phyloP scores from a whole-genome alignment of 1,140 invertebrate genomes.

The Bombus pascuorum region DNA sequence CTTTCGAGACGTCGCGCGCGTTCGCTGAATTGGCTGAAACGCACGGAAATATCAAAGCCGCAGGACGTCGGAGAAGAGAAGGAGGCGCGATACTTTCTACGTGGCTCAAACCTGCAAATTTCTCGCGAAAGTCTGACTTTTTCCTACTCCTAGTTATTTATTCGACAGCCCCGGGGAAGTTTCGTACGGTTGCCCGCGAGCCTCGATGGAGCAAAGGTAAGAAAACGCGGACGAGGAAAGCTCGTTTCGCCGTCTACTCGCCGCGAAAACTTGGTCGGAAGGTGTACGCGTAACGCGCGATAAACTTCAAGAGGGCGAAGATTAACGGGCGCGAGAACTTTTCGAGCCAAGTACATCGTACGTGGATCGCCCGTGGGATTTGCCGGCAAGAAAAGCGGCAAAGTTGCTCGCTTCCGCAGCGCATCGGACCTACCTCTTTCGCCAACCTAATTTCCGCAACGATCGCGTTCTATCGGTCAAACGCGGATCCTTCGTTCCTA shows the following conservation, averaged over 20 bases:
- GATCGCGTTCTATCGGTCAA: not conserved
- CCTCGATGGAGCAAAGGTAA: conserved; percentile 26
- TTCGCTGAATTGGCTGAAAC: not conserved
- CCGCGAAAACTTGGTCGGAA: conserved; percentile 46
- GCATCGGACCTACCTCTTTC: not conserved
- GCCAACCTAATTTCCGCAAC: not conserved
- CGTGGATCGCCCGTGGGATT: conserved; percentile 11
- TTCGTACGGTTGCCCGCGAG: conserved; percentile 25
- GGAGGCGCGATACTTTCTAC: not conserved
- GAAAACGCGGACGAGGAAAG: conserved; percentile 18
- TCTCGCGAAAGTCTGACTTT: conserved; percentile 9
- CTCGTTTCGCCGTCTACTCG: conserved; percentile 4
- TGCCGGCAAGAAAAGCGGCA: conserved; percentile 1
- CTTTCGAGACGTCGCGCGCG: too few species aligned
- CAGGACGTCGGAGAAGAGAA: not conserved
- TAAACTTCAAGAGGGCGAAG: conserved; percentile 60
- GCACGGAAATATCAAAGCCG: not conserved
- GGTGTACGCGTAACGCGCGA: conserved; percentile 55
- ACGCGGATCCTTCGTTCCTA: not conserved
- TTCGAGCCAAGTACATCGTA: conserved; percentile 45
- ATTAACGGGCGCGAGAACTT: conserved; percentile 63
- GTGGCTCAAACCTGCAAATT: not conserved
- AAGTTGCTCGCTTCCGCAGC: conserved; percentile 13
- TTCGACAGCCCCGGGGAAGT: conserved; percentile 18
- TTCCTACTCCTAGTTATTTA: conserved; percentile 33